Evolutionary conservation across 2,888 invertebrate genomes (phyloP).

Genomic region (Cenopis cana): DNA sequence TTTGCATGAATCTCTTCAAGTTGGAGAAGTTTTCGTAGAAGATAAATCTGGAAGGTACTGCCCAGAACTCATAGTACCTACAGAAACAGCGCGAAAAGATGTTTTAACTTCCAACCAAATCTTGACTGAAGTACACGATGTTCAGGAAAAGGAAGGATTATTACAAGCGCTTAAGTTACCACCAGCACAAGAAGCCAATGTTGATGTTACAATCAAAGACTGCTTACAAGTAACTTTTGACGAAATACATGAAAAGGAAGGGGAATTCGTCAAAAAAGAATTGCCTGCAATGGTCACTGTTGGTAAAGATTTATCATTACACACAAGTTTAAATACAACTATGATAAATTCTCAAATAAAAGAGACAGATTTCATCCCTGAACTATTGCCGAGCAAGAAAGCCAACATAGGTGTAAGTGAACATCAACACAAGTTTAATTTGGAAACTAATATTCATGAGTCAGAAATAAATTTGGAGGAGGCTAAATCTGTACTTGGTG

Average conservation of each 20-base stretch:
- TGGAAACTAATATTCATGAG: slow-evolving; percentile 86
- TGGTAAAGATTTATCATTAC: slow-evolving; percentile 67
- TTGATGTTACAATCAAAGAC: slow-evolving; percentile 86
- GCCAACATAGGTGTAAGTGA: slow-evolving; percentile 87
- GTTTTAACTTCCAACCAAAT: slow-evolving; percentile 88
- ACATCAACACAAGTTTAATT: slow-evolving; percentile 85
- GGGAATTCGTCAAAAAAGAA: slow-evolving; percentile 72
- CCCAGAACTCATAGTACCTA: slow-evolving; percentile 91
- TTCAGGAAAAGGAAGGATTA: slow-evolving; percentile 89
- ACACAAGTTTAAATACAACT: slow-evolving; percentile 85
- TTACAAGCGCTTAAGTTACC: slow-evolving; percentile 85
- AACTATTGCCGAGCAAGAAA: slow-evolving; percentile 76
- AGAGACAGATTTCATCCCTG: slow-evolving; percentile 83
- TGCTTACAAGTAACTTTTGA: slow-evolving; percentile 84
- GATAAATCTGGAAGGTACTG: slow-evolving; percentile 91
- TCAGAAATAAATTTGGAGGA: slow-evolving; percentile 82
- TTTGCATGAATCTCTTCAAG: slow-evolving; percentile 86
- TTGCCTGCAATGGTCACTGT: slow-evolving; percentile 65
- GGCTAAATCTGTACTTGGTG: slow-evolving; percentile 67
- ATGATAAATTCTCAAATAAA: slow-evolving; percentile 88
- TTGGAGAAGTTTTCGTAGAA: slow-evolving; percentile 89
- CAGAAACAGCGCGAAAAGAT: slow-evolving; percentile 89
- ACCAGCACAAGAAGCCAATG: slow-evolving; percentile 85
- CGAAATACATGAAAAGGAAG: slow-evolving; percentile 88
- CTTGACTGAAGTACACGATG: slow-evolving; percentile 86